Evolutionary conservation across 2,797 vertebrate species (phyloP), one percentile per base, ranked within the genome.

Genomic region (Hydrophis major): DNA sequence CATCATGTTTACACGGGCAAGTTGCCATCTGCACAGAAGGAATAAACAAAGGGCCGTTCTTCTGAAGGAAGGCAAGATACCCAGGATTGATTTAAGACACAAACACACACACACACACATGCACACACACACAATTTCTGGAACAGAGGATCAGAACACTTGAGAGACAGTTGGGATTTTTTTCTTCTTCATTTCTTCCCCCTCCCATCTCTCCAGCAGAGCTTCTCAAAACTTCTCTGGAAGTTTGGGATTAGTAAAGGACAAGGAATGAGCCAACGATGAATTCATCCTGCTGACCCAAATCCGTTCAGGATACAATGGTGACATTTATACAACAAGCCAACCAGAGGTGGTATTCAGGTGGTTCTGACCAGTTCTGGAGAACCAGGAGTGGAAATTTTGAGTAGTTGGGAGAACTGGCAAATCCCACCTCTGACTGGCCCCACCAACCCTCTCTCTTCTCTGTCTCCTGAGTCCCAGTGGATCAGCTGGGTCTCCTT

Each of bases 11-110:
- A 96, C 93, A 94, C 97, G 97, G 98, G 98, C 98, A 97, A 96
- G 97, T 95, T 96, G 98, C 98, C 98, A 98, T 97, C 96, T 96
- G 97, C 91, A 95, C 95, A 96, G 93, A 93, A 96, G 96, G 95
- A 95, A 97, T 97, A 98, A 98, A 98, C 97, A 98, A 98, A 98
- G 97, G 96, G 66, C 97, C 96, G 97, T 98, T 98, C 97, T 98
- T 98, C 83, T 91, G 16, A 53, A 63, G 87, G 47, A 88, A 25
- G 94, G 96, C 94, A 86, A 98, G 97, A 97, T 97, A 97, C 93
- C 95, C 93, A 86, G 92, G 92, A 96, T 63, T 92, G 96, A 98
- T 98, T n/a, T 66, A 16, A 98, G 97, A 97, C 4, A 96, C 93
- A 94, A 94, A 55, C 53, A 55, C 53, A 55, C 11, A 55, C 53